Conservation (phyloP, 2,888 invertebrate genomes). For the Cloeon dipterum region DNA sequence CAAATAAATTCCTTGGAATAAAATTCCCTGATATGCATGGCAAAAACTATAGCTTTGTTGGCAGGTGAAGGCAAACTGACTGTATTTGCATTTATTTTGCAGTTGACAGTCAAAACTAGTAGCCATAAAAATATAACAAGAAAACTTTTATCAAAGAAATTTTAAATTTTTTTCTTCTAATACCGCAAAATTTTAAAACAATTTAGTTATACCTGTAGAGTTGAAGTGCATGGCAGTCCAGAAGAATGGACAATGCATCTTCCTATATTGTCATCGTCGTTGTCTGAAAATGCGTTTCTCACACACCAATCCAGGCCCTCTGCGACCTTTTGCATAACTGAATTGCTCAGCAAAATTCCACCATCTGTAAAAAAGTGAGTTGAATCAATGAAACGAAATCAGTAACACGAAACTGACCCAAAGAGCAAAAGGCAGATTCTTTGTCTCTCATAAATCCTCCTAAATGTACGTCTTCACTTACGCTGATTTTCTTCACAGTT, state of each 20-base stretch:
- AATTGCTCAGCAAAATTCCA: conserved; percentile 73
- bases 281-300: conserved; percentile 58
- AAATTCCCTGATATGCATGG: too few relatives aligned
- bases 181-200: neutral
- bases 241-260: conserved; percentile 56
- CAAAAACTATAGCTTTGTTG: too few relatives aligned
- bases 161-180: neutral
- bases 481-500: conserved; percentile 52
- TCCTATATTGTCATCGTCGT: conserved; percentile 71
- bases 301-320: conserved; percentile 73
- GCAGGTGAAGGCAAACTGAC: too few relatives aligned
- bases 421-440: conserved; percentile 34
- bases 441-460: conserved; percentile 34
- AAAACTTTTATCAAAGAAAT: too few relatives aligned
- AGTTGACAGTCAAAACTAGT: too few relatives aligned
- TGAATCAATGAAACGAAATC: neutral
- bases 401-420: conserved; percentile 32
- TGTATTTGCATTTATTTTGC: too few relatives aligned
- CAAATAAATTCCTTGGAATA: too few relatives aligned
- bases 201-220: conserved; percentile 30
- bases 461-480: conserved; percentile 65
- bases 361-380: conserved; percentile 39
- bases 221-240: conserved; percentile 31
- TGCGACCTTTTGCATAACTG: conserved; percentile 55
- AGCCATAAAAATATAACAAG: too few relatives aligned